Conservation (phyloP, 2,113 vertebrate species). For the Spea multiplicata region DNA sequence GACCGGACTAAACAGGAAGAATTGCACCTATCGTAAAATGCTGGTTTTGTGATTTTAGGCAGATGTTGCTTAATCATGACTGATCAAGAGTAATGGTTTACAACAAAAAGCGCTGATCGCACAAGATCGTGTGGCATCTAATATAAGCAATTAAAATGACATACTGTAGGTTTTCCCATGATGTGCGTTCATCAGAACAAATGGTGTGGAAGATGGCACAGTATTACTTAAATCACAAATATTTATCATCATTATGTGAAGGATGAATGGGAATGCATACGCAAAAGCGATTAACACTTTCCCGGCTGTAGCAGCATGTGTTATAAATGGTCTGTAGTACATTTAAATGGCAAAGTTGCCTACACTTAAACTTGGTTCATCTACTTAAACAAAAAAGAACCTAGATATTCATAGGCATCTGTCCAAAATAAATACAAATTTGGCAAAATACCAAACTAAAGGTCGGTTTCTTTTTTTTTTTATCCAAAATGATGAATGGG, state of each 20-base stretch:
- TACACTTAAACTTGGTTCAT: too few relatives aligned
- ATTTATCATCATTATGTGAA: conserved; percentile 44
- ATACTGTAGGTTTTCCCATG: conserved; percentile 47
- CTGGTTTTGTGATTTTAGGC: conserved; percentile 15
- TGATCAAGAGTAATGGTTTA: conserved; percentile 44
- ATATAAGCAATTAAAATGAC: conserved; percentile 48
- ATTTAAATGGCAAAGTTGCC: too few relatives aligned
- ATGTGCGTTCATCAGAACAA: conserved; percentile 47
- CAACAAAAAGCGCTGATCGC: conserved; percentile 40
- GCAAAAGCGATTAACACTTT: conserved; percentile 20
- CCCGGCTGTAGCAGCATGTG: too few relatives aligned
- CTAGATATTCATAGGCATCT: too few relatives aligned
- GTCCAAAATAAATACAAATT: neutral
- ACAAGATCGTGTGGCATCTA: conserved; percentile 40
- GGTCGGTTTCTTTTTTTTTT: neutral
- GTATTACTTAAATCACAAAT: conserved; percentile 47
- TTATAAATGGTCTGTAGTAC: too few relatives aligned
- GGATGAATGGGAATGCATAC: conserved; percentile 33
- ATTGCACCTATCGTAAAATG: neutral
- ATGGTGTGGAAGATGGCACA: conserved; percentile 45
- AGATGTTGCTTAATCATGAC: conserved; percentile 29
- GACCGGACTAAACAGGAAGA: neutral
- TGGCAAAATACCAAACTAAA: neutral
- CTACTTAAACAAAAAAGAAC: too few relatives aligned
- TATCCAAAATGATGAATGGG: conserved; percentile 4